Conservation (phyloP, 2,888 invertebrate genomes). For the Altica lythri region DNA sequence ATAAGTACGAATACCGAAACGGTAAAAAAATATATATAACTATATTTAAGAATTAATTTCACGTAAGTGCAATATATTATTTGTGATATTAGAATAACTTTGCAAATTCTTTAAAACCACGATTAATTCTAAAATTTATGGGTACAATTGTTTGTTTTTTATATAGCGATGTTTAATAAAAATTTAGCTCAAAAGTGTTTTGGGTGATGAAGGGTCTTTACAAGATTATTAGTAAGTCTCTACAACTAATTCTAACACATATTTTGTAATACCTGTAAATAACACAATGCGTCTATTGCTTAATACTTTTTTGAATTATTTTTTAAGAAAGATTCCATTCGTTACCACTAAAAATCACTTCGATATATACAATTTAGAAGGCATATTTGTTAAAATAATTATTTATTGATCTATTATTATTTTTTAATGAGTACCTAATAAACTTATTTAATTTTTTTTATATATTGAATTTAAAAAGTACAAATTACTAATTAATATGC, state of each 20-base stretch:
- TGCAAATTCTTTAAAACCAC: constrained; percentile 44
- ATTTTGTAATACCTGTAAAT: constrained; percentile 50
- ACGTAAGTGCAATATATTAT: constrained; percentile 25
- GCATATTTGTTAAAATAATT: constrained; percentile 25
- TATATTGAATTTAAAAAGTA: no score
- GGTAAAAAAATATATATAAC: no score
- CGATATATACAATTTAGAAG: constrained; percentile 29
- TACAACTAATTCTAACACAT: constrained; percentile 46
- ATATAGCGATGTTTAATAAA: constrained; percentile 37
- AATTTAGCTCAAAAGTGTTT: constrained; percentile 47
- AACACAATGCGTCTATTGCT: constrained; percentile 46
- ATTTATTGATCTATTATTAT: not conserved
- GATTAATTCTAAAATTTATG: constrained; percentile 49
- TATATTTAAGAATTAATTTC: no score
- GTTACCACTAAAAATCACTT: constrained; percentile 33
- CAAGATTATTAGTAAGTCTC: no score
- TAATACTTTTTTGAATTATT: constrained; percentile 38
- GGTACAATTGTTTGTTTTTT: constrained; percentile 48
- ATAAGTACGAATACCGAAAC: no score
- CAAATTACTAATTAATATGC: no score
- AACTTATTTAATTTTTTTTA: no score
- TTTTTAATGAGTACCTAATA: no score
- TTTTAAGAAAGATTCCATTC: constrained; percentile 37
- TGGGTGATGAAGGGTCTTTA: constrained; percentile 48
- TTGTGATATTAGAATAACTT: constrained; percentile 43